Evolutionary conservation across 1,140 invertebrate genomes (phyloP).

Genomic region (Pogonognathellus flavescens): DNA sequence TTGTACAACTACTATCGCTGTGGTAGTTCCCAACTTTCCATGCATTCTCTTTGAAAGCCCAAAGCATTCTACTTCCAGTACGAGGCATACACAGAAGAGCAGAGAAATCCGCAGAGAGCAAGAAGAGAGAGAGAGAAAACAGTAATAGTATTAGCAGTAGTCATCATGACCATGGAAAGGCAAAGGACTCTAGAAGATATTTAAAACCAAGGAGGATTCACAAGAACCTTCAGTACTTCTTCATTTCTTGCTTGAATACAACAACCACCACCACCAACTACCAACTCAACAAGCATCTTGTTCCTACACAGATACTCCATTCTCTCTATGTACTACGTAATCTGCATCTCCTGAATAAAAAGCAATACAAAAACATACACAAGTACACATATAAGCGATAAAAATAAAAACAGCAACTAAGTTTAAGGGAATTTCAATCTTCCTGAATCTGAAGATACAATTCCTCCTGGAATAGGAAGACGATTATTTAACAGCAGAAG

Average conservation of each 20-base stretch:
- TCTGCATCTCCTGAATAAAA: too few relatives aligned
- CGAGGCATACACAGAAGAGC: neutral
- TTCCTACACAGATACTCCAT: too few relatives aligned
- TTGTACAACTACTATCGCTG: neutral
- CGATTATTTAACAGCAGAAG: constrained; percentile 31
- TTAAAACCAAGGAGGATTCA: constrained; percentile 20
- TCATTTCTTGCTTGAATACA: constrained; percentile 25
- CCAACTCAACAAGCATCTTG: too few relatives aligned
- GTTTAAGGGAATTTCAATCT: constrained; percentile 26
- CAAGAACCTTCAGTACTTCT: constrained; percentile 25
- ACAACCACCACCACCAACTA: constrained; percentile 27
- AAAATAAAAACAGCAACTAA: constrained; percentile 6
- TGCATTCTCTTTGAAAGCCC: neutral
- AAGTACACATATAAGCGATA: neutral
- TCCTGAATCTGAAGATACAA: constrained; percentile 6
- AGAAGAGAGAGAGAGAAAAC: constrained; percentile 6
- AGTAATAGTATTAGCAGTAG: constrained; percentile 44
- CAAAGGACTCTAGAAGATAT: constrained; percentile 26
- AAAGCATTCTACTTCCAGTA: neutral
- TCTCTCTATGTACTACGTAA: too few relatives aligned
- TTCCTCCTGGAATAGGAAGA: neutral
- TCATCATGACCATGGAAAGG: constrained; percentile 39
- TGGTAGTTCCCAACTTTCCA: constrained; percentile 26
- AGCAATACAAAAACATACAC: too few relatives aligned
- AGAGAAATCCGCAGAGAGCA: constrained; percentile 28